These are phyloP conservation scores for Hexactinellida sp. DNA, from an alignment of 37 sponge, comb jelly and placozoan genomes.

Conservation along the genomic window DNA sequence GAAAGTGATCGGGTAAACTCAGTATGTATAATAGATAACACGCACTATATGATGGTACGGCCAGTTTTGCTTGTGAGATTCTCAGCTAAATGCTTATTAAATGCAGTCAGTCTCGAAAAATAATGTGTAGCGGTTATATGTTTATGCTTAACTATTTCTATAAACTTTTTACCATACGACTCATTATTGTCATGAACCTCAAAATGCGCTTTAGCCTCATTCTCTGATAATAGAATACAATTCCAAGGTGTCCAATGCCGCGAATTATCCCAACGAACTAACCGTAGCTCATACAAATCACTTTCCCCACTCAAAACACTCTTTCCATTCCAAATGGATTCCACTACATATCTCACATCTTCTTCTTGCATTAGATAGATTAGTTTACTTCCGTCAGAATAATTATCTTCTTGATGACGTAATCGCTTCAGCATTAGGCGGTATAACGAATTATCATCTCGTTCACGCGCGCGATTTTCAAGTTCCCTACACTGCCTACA, in stretches of 20 bases:
- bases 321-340: background rate
- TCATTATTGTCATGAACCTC: background rate
- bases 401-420: background rate
- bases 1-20: background rate
- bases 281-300: background rate
- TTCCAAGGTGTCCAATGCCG: background rate
- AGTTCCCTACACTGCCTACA: background rate
- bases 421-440: background rate
- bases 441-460: background rate
- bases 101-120: background rate
- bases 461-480: background rate
- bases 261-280: background rate
- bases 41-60: background rate
- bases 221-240: background rate
- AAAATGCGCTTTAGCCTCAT: background rate
- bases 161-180: background rate
- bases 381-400: background rate
- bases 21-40: background rate
- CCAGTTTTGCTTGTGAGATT: background rate
- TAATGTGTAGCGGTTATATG: background rate
- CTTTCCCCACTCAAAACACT: background rate
- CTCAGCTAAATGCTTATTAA: background rate
- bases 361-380: background rate
- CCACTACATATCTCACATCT: background rate
- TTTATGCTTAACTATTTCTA: background rate